These are phyloP conservation scores for Hyposoter dolosus DNA, from an alignment of 2,888 invertebrate genomes.

Conservation along the genomic window DNA sequence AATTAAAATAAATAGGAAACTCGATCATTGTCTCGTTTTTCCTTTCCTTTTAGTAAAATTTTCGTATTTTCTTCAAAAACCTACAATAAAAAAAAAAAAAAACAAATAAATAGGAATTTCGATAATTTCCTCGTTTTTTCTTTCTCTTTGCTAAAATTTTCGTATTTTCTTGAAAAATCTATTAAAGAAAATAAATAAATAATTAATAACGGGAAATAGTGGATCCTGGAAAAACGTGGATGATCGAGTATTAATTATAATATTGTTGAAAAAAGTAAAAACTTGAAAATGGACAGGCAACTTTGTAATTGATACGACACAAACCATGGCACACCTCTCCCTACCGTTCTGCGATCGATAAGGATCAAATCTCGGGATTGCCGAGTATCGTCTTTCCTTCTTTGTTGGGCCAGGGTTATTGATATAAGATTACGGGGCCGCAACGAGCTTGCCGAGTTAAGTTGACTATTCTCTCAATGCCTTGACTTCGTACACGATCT, in stretches of 20 bases:
- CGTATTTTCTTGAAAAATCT: neutral
- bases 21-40: too few species aligned
- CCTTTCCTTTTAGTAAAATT: too few species aligned
- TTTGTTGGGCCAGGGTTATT: conserved; percentile 39
- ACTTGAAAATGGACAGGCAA: neutral
- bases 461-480: conserved; percentile 13
- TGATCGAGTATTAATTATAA: neutral
- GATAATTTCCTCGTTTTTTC: neutral
- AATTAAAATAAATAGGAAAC: too few species aligned
- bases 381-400: conserved; percentile 36
- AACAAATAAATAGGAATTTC: neutral
- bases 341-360: conserved; percentile 9
- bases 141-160: neutral
- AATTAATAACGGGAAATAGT: neutral
- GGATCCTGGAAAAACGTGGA: neutral
- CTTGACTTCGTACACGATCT: neutral
- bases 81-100: neutral
- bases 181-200: neutral
- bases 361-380: conserved; percentile 34
- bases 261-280: neutral
- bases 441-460: conserved; percentile 20
- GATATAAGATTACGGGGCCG: conserved; percentile 50
- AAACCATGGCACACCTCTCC: neutral
- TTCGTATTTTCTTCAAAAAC: neutral
- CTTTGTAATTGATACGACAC: conserved; percentile 20